Evolutionary conservation across 2,888 invertebrate genomes (phyloP).

Genomic region (Sinopyrophorus schimmeli): DNA sequence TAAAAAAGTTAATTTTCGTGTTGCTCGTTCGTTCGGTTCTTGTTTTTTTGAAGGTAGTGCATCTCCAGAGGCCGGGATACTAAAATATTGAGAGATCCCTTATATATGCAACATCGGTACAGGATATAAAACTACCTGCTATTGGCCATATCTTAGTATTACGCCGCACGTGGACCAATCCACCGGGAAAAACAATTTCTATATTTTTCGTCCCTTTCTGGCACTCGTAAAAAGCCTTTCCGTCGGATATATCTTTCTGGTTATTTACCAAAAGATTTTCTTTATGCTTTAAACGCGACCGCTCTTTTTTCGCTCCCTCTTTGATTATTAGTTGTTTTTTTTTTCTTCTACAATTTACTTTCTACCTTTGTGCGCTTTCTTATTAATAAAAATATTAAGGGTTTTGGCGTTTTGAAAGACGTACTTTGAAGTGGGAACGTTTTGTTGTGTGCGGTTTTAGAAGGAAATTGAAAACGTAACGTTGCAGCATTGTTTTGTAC

Average conservation of each 20-base stretch:
- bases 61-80: conserved; percentile 42
- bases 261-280: conserved; percentile 34
- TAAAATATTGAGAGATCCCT: conserved; percentile 56
- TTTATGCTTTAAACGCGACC: conserved; percentile 19
- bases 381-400: no score
- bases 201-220: conserved; percentile 34
- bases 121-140: conserved; percentile 57
- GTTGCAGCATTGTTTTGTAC: no score
- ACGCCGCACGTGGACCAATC: conserved; percentile 51
- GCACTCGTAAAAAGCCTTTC: conserved; percentile 25
- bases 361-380: no score
- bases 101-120: conserved; percentile 58
- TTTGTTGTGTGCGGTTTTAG: no score
- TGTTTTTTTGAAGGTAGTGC: conserved; percentile 28
- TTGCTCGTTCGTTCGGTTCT: conserved; percentile 26
- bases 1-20: conserved; percentile 25
- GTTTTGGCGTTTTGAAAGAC: no score
- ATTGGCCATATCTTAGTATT: conserved; percentile 59
- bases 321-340: no score
- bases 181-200: conserved; percentile 55
- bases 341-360: no score
- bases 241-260: conserved; percentile 36
- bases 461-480: no score
- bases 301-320: conserved; percentile 15
- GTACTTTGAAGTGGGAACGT: no score